phyloP scores from a whole-genome alignment of 2,113 vertebrate species.

The Chaenocephalus aceratus region DNA sequence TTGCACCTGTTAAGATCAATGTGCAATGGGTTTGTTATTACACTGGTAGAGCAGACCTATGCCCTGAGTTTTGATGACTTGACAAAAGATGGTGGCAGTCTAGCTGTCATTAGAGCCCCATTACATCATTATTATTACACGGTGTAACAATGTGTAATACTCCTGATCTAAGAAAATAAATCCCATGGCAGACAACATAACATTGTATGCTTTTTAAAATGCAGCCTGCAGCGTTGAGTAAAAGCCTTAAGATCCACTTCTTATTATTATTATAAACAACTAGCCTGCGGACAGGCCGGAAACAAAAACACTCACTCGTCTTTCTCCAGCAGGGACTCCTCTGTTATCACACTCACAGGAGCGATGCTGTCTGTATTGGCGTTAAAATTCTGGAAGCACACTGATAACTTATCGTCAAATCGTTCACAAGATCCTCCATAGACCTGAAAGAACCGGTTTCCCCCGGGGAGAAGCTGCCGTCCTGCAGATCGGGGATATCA shows the following conservation, averaged over 20 bases:
- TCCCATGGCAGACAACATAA: not conserved
- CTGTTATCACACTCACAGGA: constrained; percentile 84
- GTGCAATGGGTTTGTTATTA: not conserved
- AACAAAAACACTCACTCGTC: constrained; percentile 90
- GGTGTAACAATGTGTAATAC: not conserved
- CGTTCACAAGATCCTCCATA: constrained; percentile 80
- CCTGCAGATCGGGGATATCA: constrained; percentile 58
- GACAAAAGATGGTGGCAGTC: constrained; percentile 16
- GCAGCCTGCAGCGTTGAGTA: not conserved
- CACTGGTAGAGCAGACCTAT: not conserved
- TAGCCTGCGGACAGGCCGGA: constrained; percentile 14
- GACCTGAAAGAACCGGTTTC: constrained; percentile 62
- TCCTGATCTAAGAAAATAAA: not conserved
- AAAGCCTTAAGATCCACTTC: not conserved
- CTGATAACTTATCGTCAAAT: constrained; percentile 85
- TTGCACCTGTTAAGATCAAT: not conserved
- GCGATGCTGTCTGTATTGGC: constrained; percentile 73
- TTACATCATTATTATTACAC: not conserved
- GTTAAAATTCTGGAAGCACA: constrained; percentile 85
- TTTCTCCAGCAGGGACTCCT: constrained; percentile 87
- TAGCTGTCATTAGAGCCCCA: not conserved
- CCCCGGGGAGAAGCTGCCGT: constrained; percentile 67
- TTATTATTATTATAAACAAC: not conserved
- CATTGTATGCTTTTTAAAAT: not conserved
- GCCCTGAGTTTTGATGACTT: not conserved